Conservation (phyloP, 2,113 vertebrate species). For the Gallinago undulata region DNA sequence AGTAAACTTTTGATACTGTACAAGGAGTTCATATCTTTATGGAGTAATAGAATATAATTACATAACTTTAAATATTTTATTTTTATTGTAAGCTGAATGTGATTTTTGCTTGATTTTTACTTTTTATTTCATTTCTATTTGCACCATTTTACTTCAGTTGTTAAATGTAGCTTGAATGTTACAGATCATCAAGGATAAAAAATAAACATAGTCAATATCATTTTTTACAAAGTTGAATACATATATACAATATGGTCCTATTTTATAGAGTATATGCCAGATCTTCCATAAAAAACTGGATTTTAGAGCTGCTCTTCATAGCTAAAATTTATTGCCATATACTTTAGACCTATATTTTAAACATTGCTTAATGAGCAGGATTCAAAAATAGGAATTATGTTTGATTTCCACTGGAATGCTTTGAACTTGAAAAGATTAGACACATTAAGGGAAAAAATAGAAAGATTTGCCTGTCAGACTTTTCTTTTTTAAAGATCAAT, state of each 20-base stretch:
- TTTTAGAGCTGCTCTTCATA: conserved; percentile 37
- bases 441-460: conserved; percentile 12
- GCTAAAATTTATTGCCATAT: neutral
- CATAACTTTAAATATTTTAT: neutral
- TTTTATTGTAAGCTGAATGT: neutral
- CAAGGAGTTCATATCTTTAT: neutral
- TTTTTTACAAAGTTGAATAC: conserved; percentile 9
- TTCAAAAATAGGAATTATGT: conserved; percentile 43
- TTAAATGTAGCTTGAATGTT: neutral
- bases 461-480: conserved; percentile 29
- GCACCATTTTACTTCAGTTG: neutral
- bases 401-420: conserved; percentile 51
- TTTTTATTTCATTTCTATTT: neutral
- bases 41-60: neutral
- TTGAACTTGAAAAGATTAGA: conserved; percentile 62
- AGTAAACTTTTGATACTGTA: conserved; percentile 9
- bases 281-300: conserved; percentile 7
- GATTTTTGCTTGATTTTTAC: conserved; percentile 5
- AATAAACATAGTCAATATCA: conserved; percentile 6
- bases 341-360: conserved; percentile 25
- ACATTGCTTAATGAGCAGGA: conserved; percentile 35
- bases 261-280: neutral
- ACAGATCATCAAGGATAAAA: neutral
- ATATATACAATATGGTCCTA: neutral
- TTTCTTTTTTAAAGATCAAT: conserved; percentile 41